Percentiles rank a stretch among this genome's conserved stretches.
These are phyloP conservation scores for Sardinella longiceps DNA, from an alignment of 2,797 vertebrate species.

Conservation along the genomic window DNA sequence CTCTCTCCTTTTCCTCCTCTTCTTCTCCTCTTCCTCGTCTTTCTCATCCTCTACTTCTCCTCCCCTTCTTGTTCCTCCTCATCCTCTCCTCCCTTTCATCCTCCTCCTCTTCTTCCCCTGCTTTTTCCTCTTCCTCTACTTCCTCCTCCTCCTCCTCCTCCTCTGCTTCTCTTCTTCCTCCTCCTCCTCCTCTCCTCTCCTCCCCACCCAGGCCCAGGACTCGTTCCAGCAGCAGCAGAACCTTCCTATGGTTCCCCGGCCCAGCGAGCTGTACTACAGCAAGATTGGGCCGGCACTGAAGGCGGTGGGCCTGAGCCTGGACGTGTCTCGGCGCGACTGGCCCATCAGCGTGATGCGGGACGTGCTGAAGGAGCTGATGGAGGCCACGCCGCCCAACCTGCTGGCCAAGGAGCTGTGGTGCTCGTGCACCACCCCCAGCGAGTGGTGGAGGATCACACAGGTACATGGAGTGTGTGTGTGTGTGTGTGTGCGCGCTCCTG, in stretches of 20 bases:
- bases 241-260: conserved; percentile 91
- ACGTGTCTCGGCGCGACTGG: conserved; percentile 95
- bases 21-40: not conserved
- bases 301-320: conserved; percentile 89
- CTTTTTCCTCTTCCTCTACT: too few relatives aligned
- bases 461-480: too few relatives aligned
- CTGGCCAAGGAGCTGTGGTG: conserved; percentile 99
- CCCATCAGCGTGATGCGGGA: conserved; percentile 95
- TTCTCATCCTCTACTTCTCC: not conserved
- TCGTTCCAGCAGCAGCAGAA: conserved; percentile 89
- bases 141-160: not conserved
- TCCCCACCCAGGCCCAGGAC: conserved; percentile 82
- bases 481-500: too few relatives aligned
- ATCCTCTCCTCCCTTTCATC: too few relatives aligned
- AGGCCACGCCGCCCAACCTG: conserved; percentile 92
- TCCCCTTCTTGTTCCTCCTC: not conserved
- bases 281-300: conserved; percentile 95
- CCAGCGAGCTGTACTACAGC: conserved; percentile 98
- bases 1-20: not conserved
- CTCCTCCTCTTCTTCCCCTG: not conserved
- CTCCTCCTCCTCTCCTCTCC: not conserved
- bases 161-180: not conserved
- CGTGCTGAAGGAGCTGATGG: conserved; percentile 95
- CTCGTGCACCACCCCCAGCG: conserved; percentile 93
- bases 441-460: conserved; percentile 99